Percentiles rank a stretch among this genome's conserved stretches.
phyloP scores from a whole-genome alignment of 2,888 invertebrate species.

The Philereme vetulata region DNA sequence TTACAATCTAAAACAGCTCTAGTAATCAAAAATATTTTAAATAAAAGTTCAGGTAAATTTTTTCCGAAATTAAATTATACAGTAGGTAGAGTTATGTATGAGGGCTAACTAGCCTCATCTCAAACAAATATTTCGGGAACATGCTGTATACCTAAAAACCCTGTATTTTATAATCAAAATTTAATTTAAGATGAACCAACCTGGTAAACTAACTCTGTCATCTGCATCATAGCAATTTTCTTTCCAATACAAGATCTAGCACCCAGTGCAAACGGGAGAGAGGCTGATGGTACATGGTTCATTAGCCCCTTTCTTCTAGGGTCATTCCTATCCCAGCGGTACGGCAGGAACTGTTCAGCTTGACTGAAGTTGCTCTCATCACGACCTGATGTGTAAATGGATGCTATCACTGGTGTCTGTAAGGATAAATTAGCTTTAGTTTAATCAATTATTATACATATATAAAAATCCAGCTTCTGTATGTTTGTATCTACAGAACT shows the following conservation, averaged over 20 bases:
- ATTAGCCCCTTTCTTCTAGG: conserved; percentile 66
- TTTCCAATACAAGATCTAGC: conserved; percentile 92
- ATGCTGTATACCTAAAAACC: no score
- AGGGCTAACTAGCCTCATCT: no score
- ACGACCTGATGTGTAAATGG: conserved; percentile 93
- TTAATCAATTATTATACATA: conserved; percentile 3
- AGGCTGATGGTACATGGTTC: conserved; percentile 85
- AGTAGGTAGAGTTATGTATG: no score
- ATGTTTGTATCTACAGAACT: no score
- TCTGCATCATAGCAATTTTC: conserved; percentile 90
- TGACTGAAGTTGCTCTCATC: conserved; percentile 87
- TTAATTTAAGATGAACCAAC: conserved; percentile 57
- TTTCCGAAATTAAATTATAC: no score
- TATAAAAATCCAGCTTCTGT: no score
- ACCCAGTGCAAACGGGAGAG: conserved; percentile 92
- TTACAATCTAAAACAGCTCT: no score
- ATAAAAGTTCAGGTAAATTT: no score
- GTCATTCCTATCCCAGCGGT: conserved; percentile 88
- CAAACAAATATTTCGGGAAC: no score
- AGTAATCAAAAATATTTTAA: no score
- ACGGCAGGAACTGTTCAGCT: conserved; percentile 88
- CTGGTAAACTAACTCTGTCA: conserved; percentile 86
- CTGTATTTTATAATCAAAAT: background rate
- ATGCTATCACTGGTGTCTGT: conserved; percentile 91
- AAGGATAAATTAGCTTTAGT: background rate